Percentiles rank a stretch among this genome's conserved stretches.
These are phyloP conservation scores for Hydroisotoma schaefferi DNA, from an alignment of 2,888 invertebrate species.

Conservation along the genomic window DNA sequence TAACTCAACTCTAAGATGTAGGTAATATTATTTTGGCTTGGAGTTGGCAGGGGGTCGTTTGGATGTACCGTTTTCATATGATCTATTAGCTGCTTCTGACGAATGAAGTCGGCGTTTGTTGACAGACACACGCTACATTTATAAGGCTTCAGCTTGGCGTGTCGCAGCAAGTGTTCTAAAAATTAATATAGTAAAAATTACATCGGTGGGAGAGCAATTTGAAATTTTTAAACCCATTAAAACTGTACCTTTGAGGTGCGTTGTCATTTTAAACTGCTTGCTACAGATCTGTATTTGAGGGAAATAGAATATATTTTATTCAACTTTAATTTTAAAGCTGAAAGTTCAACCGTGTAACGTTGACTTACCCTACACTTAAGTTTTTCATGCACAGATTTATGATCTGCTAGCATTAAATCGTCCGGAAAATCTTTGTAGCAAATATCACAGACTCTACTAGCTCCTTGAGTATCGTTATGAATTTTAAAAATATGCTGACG, in stretches of 20 bases:
- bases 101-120: constrained; percentile 13
- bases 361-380: constrained; percentile 29
- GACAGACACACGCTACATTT: constrained; percentile 21
- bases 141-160: constrained; percentile 23
- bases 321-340: not conserved
- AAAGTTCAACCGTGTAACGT: not conserved
- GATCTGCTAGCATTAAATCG: constrained; percentile 11
- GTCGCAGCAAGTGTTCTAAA: constrained; percentile 26
- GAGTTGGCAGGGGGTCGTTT: no score
- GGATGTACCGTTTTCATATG: constrained; percentile 17
- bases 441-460: constrained; percentile 12
- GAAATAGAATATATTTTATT: not conserved
- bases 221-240: not conserved
- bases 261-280: constrained; percentile 21
- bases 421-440: constrained; percentile 18
- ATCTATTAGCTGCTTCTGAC: not conserved
- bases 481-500: constrained; percentile 18
- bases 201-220: not conserved
- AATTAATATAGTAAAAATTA: not conserved
- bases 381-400: constrained; percentile 22
- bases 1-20: no score
- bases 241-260: constrained; percentile 18
- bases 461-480: constrained; percentile 13
- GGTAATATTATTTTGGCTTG: no score
- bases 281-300: constrained; percentile 16